Percentiles rank a stretch among this genome's conserved stretches.
These are phyloP conservation scores for Hippocampus comes DNA, from an alignment of 2,113 vertebrate species.

Conservation along the genomic window DNA sequence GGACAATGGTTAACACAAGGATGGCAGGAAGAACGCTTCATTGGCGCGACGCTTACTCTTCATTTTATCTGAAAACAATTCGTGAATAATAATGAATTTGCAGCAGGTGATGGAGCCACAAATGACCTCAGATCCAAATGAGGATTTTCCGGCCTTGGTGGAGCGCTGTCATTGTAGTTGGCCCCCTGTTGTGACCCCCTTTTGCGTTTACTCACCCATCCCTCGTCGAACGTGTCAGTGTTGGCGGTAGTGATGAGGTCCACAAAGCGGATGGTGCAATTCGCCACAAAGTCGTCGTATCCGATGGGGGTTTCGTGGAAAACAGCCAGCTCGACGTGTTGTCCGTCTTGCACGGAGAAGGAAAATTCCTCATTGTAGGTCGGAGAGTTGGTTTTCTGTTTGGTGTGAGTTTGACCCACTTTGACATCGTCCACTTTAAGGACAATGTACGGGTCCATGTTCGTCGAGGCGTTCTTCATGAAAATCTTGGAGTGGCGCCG, in stretches of 20 bases:
- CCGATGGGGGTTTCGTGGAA: constrained; percentile 97
- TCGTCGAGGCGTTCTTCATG: constrained; percentile 72
- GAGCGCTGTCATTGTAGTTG: neutral
- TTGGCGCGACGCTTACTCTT: neutral
- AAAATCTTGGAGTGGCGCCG: constrained; percentile 87
- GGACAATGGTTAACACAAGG: too few species aligned
- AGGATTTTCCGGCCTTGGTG: neutral
- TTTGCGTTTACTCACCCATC: constrained; percentile 84
- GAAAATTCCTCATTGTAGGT: constrained; percentile 96
- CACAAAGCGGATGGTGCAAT: constrained; percentile 87
- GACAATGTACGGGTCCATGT: constrained; percentile 90
- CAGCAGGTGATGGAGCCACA: neutral
- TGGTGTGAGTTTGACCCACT: constrained; percentile 89
- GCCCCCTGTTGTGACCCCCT: neutral
- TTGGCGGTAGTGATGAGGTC: constrained; percentile 81
- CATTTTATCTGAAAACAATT: neutral
- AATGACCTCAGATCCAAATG: neutral
- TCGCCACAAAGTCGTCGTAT: constrained; percentile 97
- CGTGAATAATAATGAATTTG: neutral
- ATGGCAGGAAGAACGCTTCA: neutral
- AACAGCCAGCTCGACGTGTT: constrained; percentile 85
- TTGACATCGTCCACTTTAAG: constrained; percentile 92
- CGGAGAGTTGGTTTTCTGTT: constrained; percentile 92
- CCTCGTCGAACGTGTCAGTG: constrained; percentile 82
- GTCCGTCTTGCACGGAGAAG: constrained; percentile 80